Evolutionary conservation across 2,113 vertebrate species (phyloP).

Genomic region (Zosterops hypoxanthus): DNA sequence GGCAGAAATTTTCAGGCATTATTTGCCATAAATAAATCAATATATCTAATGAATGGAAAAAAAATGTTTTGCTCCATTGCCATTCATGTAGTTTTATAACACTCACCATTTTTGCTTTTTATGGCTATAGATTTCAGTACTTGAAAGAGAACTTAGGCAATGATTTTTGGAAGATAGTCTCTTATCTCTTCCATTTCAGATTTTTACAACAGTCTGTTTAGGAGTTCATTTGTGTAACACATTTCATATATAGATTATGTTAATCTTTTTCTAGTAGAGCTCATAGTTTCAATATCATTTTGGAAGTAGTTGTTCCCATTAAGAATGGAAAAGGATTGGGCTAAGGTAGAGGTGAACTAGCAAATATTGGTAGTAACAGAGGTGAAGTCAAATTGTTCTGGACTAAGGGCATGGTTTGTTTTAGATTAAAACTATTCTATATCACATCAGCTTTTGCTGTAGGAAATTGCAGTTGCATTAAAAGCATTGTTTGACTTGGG

Average conservation of each 20-base stretch:
- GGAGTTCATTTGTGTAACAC: neutral
- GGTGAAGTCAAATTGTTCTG: slow-evolving; percentile 23
- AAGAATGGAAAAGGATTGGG: neutral
- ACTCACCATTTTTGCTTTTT: neutral
- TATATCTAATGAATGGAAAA: neutral
- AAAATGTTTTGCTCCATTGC: neutral
- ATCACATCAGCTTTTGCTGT: neutral
- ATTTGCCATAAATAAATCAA: neutral
- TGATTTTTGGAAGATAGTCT: neutral
- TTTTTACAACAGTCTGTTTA: neutral
- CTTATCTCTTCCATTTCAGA: neutral
- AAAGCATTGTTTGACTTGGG: neutral
- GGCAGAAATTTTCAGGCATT: neutral
- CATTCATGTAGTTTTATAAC: neutral
- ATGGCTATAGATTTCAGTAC: neutral
- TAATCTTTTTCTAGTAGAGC: neutral
- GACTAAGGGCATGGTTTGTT: neutral
- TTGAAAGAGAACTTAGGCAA: neutral
- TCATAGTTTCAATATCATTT: neutral
- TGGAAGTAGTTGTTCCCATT: neutral
- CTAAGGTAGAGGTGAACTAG: neutral
- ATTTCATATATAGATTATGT: neutral
- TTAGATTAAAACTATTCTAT: neutral
- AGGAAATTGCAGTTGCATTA: neutral
- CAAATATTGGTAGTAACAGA: neutral